Evolutionary conservation across 1,140 invertebrate genomes (phyloP).

Genomic region (Drosophila willistoni): DNA sequence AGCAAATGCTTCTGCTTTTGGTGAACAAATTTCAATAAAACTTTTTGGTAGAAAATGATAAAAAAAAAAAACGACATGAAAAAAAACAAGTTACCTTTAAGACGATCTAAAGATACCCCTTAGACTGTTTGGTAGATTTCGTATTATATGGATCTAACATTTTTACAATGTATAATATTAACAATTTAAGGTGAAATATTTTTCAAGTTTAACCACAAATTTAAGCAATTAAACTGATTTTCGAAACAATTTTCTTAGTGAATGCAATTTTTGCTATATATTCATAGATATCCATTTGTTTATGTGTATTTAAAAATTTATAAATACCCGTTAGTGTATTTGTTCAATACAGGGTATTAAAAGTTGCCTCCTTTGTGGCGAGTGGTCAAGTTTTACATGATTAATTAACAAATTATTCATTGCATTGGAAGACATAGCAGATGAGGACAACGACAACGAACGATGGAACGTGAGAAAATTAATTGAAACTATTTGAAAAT

Average conservation of each 20-base stretch:
- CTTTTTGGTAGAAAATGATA: conserved; percentile 32
- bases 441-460: neutral
- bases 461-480: conserved; percentile 61
- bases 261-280: too few relatives aligned
- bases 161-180: too few relatives aligned
- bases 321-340: neutral
- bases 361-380: conserved; percentile 30
- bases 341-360: neutral
- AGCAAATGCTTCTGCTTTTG: conserved; percentile 36
- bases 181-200: too few relatives aligned
- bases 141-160: too few relatives aligned
- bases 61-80: neutral
- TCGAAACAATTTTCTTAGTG: too few relatives aligned
- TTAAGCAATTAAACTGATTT: too few relatives aligned
- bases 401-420: conserved; percentile 79
- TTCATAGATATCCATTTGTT: too few relatives aligned
- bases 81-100: neutral
- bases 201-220: too few relatives aligned
- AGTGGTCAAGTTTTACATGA: conserved; percentile 53
- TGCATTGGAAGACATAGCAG: conserved; percentile 17
- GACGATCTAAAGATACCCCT: too few relatives aligned
- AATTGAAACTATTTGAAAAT: conserved; percentile 19
- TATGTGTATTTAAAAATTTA: too few relatives aligned
- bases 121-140: too few relatives aligned
- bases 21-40: conserved; percentile 54